phyloP scores from a whole-genome alignment of 2,113 vertebrate genomes.

The Urocynchramus pylzowi region DNA sequence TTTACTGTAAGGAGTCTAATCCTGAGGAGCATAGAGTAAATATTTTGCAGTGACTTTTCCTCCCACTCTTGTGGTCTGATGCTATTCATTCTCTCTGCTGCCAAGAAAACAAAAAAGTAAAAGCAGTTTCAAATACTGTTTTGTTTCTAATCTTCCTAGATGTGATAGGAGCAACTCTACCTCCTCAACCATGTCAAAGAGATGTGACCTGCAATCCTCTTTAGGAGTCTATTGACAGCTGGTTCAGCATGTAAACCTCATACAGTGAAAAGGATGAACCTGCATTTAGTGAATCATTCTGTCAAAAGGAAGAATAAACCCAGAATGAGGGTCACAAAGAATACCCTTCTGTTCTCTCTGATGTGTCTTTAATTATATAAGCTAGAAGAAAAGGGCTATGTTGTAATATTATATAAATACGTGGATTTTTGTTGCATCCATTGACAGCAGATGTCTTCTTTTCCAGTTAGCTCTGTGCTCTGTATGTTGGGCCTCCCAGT shows the following conservation, averaged over 20 bases:
- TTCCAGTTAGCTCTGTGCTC: neutral
- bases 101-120: neutral
- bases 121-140: neutral
- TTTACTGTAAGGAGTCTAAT: neutral
- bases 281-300: slow-evolving; percentile 26
- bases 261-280: slow-evolving; percentile 5
- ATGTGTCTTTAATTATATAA: neutral
- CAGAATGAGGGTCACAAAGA: neutral
- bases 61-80: neutral
- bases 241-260: slow-evolving; percentile 50
- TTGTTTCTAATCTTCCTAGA: neutral
- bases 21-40: neutral
- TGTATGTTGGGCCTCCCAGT: neutral
- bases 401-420: neutral
- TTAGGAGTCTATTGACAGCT: slow-evolving; percentile 31
- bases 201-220: slow-evolving; percentile 39
- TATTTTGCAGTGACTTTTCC: neutral
- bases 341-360: neutral
- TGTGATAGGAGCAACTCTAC: neutral
- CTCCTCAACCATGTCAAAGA: neutral
- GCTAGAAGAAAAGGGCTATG: neutral
- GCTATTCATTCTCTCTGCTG: neutral
- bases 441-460: neutral
- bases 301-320: neutral
- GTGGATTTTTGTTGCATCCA: neutral